Base-by-base conservation (phyloP, 2,888 invertebrate genomes). In the Protodeltote pygarga region DNA sequence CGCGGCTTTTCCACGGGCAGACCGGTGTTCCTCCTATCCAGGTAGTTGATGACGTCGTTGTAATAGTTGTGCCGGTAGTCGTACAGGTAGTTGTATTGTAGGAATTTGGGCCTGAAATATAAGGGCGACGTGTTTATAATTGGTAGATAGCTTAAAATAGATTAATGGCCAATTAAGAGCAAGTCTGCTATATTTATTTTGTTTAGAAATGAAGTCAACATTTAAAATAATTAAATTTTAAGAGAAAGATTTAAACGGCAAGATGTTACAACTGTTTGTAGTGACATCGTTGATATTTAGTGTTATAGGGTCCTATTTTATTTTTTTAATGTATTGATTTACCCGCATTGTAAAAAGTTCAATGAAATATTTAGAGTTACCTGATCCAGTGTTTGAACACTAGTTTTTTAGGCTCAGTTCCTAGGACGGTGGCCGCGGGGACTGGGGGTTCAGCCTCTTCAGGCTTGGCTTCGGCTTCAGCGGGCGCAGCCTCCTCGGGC, bases 61-160 rank as follows among this genome's bases (percentile, higher is more conserved):
- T 97, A 97, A 83, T 97, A 97, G 88, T 96, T 97, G 85, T 95
- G 94, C 88, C 95, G 94, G 90, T 97, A 97, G 83, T 97, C 95
- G 89, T 95, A 96, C 83, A 96, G 92, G 83, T 97, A 97, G 78
- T 93, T 94, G 92, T 97, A 97, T 79, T 96, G 96, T 27, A 96
- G 94, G 87, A 95, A 95, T 80, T 94, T 95, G 11, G 97, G 97
- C 82, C 95, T 95, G 91, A 11, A 87, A 90, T 48, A 39, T 31
- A 50, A 68, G 57, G 55, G 41, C 5, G 21, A 14, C 10, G 10
- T 15, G 20, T 48, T 52, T 53, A 51, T 33, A 39, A 32, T 31
- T 42, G 15, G 23, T 34, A 34, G 41, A 5, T 24, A 11, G 11
- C 21, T 33, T 3, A 1, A 37, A 40, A 40, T 31, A 16, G 1